Base-by-base conservation (phyloP, 2,113 vertebrate species). In the Cebidichthys violaceus region DNA sequence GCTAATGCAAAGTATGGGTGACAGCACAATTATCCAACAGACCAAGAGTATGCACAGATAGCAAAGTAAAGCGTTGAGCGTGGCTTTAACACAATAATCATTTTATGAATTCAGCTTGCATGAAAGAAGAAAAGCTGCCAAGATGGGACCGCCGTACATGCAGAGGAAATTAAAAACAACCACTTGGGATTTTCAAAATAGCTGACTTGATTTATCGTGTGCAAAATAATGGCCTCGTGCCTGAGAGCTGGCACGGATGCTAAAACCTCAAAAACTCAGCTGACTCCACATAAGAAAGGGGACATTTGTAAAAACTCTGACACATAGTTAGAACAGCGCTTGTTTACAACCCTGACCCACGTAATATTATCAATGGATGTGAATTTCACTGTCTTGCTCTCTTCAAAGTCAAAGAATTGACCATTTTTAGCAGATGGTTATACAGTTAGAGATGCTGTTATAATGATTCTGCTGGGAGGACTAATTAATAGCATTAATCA, bases 211-310 rank as follows among this genome's bases (percentile, higher is more conserved):
- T 52, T 68, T 29, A 47, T 59, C 22, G 18, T 29, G 39, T 1
- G n/a, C 55, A 61, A 55, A 75, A 41, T 33, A 66, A 52, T 29
- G 24, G 27, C 45, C 39, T 83, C 2, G 5, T 50, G 68, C 29
- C 47, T 43, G 75, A 79, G 33, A 35, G 62, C 20, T 54, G 37
- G 31, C 11, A n/a, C 50, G 9, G 52, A 72, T 73, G 27, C 20
- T 31, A 18, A 65, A 67, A 52, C 33, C 33, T 77, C 52, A 52
- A 65, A 67, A 52, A 24, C 43, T 77, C 52, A 61, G 64, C 70
- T 76, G 59, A 70, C 33, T 59, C 76, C 31, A 62, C 70, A 62
- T 22, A 73, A 68, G 54, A 39, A 9, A 52, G 5, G 8, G 4
- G 3, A 54, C 18, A 54, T 35, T 50, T 57, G 39, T 39, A 39